Evolutionary conservation across 30 jellyfish, hydroid and myxozoan species (phyloP).

Genomic region (Turritopsis rubra): DNA sequence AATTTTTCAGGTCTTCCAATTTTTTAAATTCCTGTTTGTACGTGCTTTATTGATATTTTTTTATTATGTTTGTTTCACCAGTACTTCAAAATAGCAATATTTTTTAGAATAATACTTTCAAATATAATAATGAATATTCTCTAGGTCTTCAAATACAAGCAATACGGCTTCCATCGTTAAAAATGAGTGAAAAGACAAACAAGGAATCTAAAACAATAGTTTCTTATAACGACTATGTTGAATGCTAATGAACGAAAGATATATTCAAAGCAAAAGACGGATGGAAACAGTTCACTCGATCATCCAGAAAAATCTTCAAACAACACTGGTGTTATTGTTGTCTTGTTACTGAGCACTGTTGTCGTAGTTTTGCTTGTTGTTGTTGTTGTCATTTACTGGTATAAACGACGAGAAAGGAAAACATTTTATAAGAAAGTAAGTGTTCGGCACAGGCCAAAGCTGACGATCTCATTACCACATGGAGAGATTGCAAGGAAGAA

Average conservation of each 20-base stretch:
- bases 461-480: background rate
- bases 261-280: background rate
- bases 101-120: background rate
- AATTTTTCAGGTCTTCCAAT: background rate
- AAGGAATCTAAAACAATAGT: background rate
- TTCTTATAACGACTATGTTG: background rate
- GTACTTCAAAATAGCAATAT: background rate
- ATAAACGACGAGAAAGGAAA: background rate
- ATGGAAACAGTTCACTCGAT: background rate
- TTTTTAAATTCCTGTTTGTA: background rate
- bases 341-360: background rate
- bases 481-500: background rate
- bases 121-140: background rate
- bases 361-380: background rate
- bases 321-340: background rate
- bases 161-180: background rate
- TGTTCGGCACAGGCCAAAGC: slow-evolving; percentile 10
- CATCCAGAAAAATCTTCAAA: background rate
- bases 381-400: background rate
- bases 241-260: background rate
- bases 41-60: background rate
- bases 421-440: background rate
- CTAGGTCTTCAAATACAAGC: background rate
- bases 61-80: no score
- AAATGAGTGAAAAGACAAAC: background rate